Evolutionary conservation across 1,140 invertebrate genomes (phyloP), one percentile per base, ranked within the genome.

Genomic region (Pogonomyrmex barbatus): DNA sequence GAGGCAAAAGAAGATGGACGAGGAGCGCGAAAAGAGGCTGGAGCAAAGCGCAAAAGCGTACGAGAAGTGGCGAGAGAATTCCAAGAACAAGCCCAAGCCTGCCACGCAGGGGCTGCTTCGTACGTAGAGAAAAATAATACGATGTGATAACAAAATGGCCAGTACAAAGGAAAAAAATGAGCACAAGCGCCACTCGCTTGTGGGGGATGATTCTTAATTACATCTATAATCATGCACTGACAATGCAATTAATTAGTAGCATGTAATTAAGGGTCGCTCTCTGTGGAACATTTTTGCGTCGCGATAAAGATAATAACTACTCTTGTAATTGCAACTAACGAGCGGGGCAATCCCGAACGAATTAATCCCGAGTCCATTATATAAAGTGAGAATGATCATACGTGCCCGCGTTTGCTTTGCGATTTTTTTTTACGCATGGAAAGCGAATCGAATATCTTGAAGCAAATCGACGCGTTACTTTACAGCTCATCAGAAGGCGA

Each of bases 51-150:
- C 77, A 1, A 92, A 89, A n/a, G 94, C 94, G 52, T 95, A 94
- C 70, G 89, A 93, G 42, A 91, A 92, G 42, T 95, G 94, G 94
- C 84, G 77, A n/a, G 89, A 94, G 77, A 94, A 88, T 10, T 91
- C 94, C 8, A 94, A 92, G 85, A 91, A 90, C 54, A 91, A 77
- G 73, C 93, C 94, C 8, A 94, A 89, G 75, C 94, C 94, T 2
- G 92, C 94, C 1, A 95, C 94, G 0, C 94, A 95, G 88, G 92
- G 94, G 85, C 86, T 95, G 60, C 81, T 95, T 50, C 93, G 94
- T 95, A 87, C 91, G 93, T 94, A 82, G 36, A 24, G 24, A 24
- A 24, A 24, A 24, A 24, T 24, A 10, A 14, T 63, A 70, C 9
- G 39, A 67, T 70, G 68, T 9, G 50, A 79, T 52, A 67, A 50